Conservation (phyloP, 2,797 vertebrate genomes). For the Oryzias sinensis region DNA sequence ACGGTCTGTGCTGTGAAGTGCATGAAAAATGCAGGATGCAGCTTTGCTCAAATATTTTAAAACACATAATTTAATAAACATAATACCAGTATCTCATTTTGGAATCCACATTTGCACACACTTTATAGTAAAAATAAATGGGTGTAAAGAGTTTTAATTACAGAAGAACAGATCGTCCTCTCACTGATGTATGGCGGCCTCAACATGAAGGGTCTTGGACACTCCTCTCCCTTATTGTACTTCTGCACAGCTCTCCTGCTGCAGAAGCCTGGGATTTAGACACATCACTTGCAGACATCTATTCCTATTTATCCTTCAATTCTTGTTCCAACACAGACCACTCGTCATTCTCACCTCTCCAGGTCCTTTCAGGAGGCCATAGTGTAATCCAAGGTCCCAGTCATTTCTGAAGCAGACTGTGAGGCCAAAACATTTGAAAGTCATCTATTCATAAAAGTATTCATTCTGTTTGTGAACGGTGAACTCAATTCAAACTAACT, state of each 20-base stretch:
- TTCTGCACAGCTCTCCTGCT: slow-evolving; percentile 73
- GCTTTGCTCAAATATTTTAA: too few relatives aligned
- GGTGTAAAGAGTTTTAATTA: too few relatives aligned
- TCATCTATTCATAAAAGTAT: not conserved
- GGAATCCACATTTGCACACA: too few relatives aligned
- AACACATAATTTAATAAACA: too few relatives aligned
- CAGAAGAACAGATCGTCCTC: not conserved
- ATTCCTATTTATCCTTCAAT: slow-evolving; percentile 19
- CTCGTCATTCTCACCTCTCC: slow-evolving; percentile 11
- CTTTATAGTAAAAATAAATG: too few relatives aligned
- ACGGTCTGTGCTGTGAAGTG: too few relatives aligned
- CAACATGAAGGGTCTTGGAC: slow-evolving; percentile 49
- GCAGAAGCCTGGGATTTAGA: slow-evolving; percentile 50
- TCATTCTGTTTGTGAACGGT: slow-evolving; percentile 1
- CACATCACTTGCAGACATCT: slow-evolving; percentile 35
- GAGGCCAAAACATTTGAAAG: not conserved
- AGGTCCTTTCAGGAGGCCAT: slow-evolving; percentile 31
- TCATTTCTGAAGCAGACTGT: slow-evolving; percentile 14
- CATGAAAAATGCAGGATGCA: too few relatives aligned
- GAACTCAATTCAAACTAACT: not conserved
- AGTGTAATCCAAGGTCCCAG: slow-evolving; percentile 33
- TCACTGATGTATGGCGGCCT: slow-evolving; percentile 15
- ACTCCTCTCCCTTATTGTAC: slow-evolving; percentile 51
- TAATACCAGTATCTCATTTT: too few relatives aligned
- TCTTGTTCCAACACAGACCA: slow-evolving; percentile 23